phyloP scores from a whole-genome alignment of 2,797 vertebrate species.

The Phyllotis vaccarum region DNA sequence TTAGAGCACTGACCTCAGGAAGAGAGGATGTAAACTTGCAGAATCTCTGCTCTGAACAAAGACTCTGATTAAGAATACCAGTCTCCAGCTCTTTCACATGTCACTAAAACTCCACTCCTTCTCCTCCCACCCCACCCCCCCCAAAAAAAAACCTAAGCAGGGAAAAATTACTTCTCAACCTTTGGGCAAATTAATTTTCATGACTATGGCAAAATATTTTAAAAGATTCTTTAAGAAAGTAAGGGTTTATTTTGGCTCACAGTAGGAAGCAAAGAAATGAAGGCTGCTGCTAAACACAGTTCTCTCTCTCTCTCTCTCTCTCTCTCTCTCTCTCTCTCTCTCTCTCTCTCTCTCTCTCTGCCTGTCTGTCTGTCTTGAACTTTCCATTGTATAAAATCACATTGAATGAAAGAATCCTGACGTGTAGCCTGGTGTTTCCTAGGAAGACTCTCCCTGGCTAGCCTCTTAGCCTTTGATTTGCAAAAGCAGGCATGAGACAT shows the following conservation, averaged over 20 bases:
- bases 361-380: too few relatives aligned
- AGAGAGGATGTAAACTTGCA: neutral
- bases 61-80: neutral
- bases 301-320: neutral
- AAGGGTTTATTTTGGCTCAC: neutral
- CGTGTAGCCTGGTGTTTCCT: neutral
- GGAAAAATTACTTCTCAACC: neutral
- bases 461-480: constrained; percentile 31
- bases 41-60: neutral
- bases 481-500: constrained; percentile 66
- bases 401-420: neutral
- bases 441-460: neutral
- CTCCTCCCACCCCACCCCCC: too few relatives aligned
- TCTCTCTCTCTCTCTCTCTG: neutral
- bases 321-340: neutral
- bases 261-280: neutral
- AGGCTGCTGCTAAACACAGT: neutral
- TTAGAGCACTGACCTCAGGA: neutral
- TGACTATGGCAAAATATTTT: neutral
- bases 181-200: neutral
- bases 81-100: neutral
- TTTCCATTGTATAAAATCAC: constrained; percentile 46
- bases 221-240: neutral
- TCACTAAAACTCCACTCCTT: neutral
- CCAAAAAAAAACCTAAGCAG: neutral